Conservation (phyloP, 2,888 invertebrate genomes). For the Tetranychus truncatus region DNA sequence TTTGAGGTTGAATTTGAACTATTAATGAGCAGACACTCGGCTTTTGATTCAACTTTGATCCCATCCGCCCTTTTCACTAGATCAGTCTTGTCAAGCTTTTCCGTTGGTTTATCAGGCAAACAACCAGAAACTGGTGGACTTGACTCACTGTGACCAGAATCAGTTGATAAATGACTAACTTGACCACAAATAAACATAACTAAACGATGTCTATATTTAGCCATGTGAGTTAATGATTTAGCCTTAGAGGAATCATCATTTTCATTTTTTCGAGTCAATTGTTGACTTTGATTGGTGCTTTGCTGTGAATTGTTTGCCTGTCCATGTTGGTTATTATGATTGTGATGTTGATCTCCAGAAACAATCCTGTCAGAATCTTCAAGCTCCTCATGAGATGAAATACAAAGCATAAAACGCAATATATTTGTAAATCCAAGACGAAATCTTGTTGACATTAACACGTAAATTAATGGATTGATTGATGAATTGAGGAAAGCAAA, state of each 20-base stretch:
- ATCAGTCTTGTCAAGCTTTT: neutral
- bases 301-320: neutral
- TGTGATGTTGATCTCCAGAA: neutral
- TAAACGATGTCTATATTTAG: conserved; percentile 16
- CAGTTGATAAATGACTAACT: conserved; percentile 11
- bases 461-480: conserved; percentile 37
- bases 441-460: conserved; percentile 36
- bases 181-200: conserved; percentile 15
- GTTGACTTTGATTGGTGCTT: neutral
- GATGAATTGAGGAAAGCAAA: conserved; percentile 36
- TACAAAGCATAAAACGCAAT: conserved; percentile 13
- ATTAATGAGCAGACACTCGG: no score
- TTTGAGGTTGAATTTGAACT: no score
- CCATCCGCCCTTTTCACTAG: no score
- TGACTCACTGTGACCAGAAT: neutral
- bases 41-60: no score
- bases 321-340: neutral
- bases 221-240: neutral
- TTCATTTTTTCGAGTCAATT: neutral
- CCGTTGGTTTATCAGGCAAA: neutral
- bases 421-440: conserved; percentile 31
- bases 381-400: neutral
- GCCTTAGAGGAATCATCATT: neutral
- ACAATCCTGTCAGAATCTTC: neutral
- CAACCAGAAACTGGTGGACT: neutral